Evolutionary conservation across 2,888 invertebrate species (phyloP), one percentile per base, ranked within the genome.

Genomic region (Boloria selene): DNA sequence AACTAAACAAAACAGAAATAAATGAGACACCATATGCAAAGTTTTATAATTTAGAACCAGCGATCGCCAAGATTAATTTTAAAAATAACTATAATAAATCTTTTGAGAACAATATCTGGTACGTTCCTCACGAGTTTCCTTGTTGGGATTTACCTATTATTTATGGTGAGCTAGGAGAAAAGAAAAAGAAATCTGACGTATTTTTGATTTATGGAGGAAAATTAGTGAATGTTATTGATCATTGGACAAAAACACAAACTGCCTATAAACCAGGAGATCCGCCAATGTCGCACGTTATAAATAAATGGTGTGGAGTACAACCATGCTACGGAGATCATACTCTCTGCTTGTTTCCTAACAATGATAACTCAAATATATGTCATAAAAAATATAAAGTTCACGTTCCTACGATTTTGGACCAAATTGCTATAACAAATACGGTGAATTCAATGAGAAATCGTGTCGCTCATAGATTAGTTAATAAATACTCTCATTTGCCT

Each of bases 261-360:
- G 55, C n/a, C 10, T 64, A 58, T 47, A 73, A 71, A 67, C 26
- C 69, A 17, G 47, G 53, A 17, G 68, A 69, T 1, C 14, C 66
- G 17, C 52, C 51, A n/a, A 22, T 53, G 17, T 61, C 55, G 7
- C 70, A 67, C 51, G 53, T 65, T 49, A 26, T 65, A 26, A 90
- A 88, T 72, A 88, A 86, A 71, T 92, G 91, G 91, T 92, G 91
- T 74, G 77, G 75, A 44, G 77, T 76, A 13, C 75, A 80, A 51
- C 91, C 91, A 13, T 92, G 91, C 65, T 91, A 82, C 69, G 90
- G 86, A 7, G 91, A 92, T 72, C 90, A 92, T 71, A 89, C 87
- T 2, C 81, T 90, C n/a, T 92, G 91, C 72, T 72, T 89, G 6
- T 92, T 87, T 65, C 66, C 82, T 18, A 73, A 75, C 7, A 75